Conservation (phyloP, 2,113 vertebrate genomes). For the Dissostichus mawsoni region DNA sequence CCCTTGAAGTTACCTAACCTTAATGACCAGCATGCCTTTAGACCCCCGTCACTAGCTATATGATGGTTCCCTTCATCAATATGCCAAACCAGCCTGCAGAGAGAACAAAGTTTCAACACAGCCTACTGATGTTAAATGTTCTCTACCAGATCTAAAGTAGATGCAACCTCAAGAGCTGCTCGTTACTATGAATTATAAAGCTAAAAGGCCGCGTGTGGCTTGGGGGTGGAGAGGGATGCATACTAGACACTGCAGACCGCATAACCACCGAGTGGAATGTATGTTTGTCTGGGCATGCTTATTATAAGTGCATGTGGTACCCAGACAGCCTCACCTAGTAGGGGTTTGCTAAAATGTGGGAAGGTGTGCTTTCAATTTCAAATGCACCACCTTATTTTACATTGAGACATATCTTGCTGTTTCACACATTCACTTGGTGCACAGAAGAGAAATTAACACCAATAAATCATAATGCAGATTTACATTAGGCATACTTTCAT, state of each 20-base stretch:
- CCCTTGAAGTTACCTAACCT: conserved; percentile 7
- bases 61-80: conserved; percentile 23
- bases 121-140: conserved; percentile 30
- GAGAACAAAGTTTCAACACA: conserved; percentile 18
- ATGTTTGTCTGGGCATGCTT: conserved; percentile 85
- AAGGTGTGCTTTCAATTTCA: conserved; percentile 44
- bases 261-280: conserved; percentile 86
- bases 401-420: conserved; percentile 5
- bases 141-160: conserved; percentile 36
- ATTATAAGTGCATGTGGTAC: conserved; percentile 76
- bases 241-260: conserved; percentile 85
- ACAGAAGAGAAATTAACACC: background rate
- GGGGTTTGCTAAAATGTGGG: background rate
- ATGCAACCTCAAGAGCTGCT: conserved; percentile 40
- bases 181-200: conserved; percentile 46
- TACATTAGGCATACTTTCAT: background rate
- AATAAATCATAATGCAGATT: background rate
- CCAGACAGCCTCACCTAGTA: conserved; percentile 70
- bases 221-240: conserved; percentile 49
- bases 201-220: conserved; percentile 35
- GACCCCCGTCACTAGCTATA: background rate
- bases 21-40: background rate
- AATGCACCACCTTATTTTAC: background rate
- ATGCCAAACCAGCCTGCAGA: background rate
- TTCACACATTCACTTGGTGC: too few relatives aligned